These are phyloP conservation scores for Brenthis ino DNA, from an alignment of 2,888 invertebrate genomes.

Conservation along the genomic window DNA sequence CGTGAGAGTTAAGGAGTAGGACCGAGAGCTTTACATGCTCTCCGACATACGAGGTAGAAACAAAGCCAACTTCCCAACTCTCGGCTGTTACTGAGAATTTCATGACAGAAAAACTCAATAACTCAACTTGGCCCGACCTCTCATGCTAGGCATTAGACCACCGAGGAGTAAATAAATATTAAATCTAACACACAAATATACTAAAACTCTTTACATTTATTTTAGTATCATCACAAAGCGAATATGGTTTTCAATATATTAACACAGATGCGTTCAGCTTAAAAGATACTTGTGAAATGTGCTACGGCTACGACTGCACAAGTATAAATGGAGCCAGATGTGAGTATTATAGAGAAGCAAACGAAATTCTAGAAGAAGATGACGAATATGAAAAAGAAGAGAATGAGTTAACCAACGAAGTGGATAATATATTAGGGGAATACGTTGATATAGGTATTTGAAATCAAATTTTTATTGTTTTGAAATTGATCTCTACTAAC, in stretches of 20 bases:
- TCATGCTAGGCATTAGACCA: too few relatives aligned
- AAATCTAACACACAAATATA: too few relatives aligned
- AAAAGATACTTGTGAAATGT: constrained; percentile 41
- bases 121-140: too few relatives aligned
- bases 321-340: constrained; percentile 46
- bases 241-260: constrained; percentile 18
- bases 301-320: constrained; percentile 54
- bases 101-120: too few relatives aligned
- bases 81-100: too few relatives aligned
- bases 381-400: constrained; percentile 33
- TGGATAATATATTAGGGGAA: constrained; percentile 51
- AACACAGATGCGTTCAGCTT: not conserved
- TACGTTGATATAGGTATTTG: constrained; percentile 52
- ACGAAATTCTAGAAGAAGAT: constrained; percentile 40
- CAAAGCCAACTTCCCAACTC: too few relatives aligned
- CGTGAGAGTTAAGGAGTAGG: too few relatives aligned
- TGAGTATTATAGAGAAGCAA: constrained; percentile 52
- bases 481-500: too few relatives aligned
- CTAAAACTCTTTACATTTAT: not conserved
- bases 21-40: too few relatives aligned
- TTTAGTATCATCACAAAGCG: constrained; percentile 14
- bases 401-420: constrained; percentile 34
- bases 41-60: too few relatives aligned
- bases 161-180: too few relatives aligned
- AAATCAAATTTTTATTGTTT: not conserved